Percentiles rank a stretch among this genome's conserved stretches.
These are phyloP conservation scores for Temnothorax ravouxi DNA, from an alignment of 2,888 invertebrate genomes.

Conservation along the genomic window DNA sequence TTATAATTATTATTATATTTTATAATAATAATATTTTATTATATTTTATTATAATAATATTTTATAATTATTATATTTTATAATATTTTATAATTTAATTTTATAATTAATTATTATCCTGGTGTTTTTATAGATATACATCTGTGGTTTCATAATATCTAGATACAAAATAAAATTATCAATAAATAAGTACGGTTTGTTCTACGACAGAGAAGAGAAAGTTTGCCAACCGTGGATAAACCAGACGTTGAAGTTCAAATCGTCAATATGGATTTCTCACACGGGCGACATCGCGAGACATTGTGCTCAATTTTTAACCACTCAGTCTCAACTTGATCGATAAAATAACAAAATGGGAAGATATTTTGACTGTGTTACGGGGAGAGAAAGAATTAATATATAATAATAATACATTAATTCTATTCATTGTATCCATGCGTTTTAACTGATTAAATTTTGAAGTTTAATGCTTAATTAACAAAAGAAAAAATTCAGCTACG, in stretches of 20 bases:
- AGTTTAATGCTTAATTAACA: too few species aligned
- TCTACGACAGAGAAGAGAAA: background rate
- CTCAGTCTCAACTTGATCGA: background rate
- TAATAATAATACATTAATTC: too few species aligned
- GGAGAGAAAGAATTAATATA: background rate
- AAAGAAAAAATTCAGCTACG: too few species aligned
- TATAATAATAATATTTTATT: too few species aligned
- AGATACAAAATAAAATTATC: background rate
- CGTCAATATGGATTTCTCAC: background rate
- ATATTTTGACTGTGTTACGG: background rate
- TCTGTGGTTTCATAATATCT: background rate
- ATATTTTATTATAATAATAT: too few species aligned
- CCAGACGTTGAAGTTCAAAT: background rate
- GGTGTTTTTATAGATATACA: background rate
- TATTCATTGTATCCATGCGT: too few species aligned
- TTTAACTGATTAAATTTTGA: too few species aligned
- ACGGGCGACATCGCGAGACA: constrained; percentile 15
- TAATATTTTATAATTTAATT: too few species aligned
- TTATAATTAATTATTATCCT: background rate
- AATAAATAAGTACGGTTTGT: background rate
- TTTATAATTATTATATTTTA: too few species aligned
- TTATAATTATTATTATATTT: too few species aligned
- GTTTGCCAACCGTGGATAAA: constrained; percentile 16
- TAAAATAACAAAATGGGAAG: background rate
- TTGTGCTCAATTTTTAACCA: constrained; percentile 1